Conservation (phyloP, 2,888 invertebrate genomes). For the Melipona bicolor region DNA sequence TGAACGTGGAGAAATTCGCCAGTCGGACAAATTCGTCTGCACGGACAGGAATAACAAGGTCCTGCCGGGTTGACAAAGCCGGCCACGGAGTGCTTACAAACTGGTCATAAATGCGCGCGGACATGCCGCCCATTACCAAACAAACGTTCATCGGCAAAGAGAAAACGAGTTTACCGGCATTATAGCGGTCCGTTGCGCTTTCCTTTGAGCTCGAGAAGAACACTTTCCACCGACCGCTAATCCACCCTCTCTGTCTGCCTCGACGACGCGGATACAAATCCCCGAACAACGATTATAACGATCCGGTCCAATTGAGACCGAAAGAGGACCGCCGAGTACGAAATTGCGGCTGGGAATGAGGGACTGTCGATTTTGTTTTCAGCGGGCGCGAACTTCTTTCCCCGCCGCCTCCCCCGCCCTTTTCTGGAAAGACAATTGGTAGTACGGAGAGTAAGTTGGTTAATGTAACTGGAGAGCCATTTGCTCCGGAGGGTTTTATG, state of each 20-base stretch:
- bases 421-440: no score
- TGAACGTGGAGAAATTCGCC: slow-evolving; percentile 1
- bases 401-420: no score
- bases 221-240: slow-evolving; percentile 33
- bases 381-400: no score
- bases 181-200: slow-evolving; percentile 44
- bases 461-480: not conserved
- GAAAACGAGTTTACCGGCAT: slow-evolving; percentile 59
- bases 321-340: not conserved
- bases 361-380: slow-evolving; percentile 1
- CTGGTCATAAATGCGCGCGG: slow-evolving; percentile 63
- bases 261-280: slow-evolving; percentile 42
- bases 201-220: slow-evolving; percentile 64
- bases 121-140: slow-evolving; percentile 60
- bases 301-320: not conserved
- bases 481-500: not conserved
- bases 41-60: slow-evolving; percentile 19
- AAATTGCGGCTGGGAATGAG: slow-evolving; percentile 19
- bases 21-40: not conserved
- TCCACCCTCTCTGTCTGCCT: not conserved
- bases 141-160: slow-evolving; percentile 64
- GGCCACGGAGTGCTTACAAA: slow-evolving; percentile 55
- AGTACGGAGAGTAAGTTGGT: no score
- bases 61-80: slow-evolving; percentile 53
- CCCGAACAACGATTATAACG: slow-evolving; percentile 12